Evolutionary conservation across 2,797 vertebrate genomes (phyloP), one percentile per base, ranked within the genome.

Genomic region (Huso huso): DNA sequence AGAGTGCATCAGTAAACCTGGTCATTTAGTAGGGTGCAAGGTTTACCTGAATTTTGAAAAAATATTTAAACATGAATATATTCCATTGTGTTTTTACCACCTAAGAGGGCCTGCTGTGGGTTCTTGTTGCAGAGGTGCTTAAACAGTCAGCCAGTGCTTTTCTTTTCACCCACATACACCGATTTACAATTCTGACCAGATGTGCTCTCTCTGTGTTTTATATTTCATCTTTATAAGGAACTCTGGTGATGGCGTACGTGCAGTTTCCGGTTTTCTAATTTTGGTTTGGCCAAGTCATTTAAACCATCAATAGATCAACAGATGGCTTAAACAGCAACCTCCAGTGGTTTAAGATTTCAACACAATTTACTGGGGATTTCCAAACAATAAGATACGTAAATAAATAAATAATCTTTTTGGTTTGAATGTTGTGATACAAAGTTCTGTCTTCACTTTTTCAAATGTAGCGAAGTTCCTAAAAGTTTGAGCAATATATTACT

Each of bases 251-350:
- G 65, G 65, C 69, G 73, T 67, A 58, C 18, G 12, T 72, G 67
- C 51, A 65, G 71, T 74, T 75, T 76, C 73, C 72, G 65, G 73
- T 75, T 59, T 69, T 69, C 75, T 76, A 76, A 74, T 76, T 79
- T 75, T 68, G 74, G 74, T 69, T 63, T 18, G 49, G 69, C 69
- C 71, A 64, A 70, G 71, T 75, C 66, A 72, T 64, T 63, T 70
- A 72, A 73, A 71, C 66, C 61, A 67, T 66, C 61, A 69, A 65
- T 72, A 77, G 67, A 18, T 18, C 18, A 18, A 18, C 18, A 18
- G 1, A 18, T 18, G 18, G 18, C 18, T 18, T 18, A 18, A 18
- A 18, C 18, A 18, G 18, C 18, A 18, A 18, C 18, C 18, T 18
- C 18, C 18, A 18, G 37, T 37, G 37, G 4, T 37, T 37, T 37